Base-by-base conservation (phyloP, 2,888 invertebrate species). In the Agrotis segetum region DNA sequence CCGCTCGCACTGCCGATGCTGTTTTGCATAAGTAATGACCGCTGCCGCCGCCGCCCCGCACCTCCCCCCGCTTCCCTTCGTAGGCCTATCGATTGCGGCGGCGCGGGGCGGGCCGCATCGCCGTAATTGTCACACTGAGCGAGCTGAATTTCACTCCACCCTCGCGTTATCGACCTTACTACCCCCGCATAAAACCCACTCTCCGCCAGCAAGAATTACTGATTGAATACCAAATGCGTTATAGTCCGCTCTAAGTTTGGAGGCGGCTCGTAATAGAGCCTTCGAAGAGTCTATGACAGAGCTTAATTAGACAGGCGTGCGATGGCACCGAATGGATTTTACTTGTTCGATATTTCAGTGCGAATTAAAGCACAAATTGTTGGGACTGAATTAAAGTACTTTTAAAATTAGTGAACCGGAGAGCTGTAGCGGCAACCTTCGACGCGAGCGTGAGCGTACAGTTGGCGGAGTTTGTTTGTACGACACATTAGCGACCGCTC, bases 51-150 rank as follows among this genome's bases (percentile, higher is more conserved):
- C 85, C 84, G 76, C 85, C 80, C 93, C 93, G 81, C 86, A 17
- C 71, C 47, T 1, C 91, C 92, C 81, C 93, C 91, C 96, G 97
- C 96, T 60, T 96, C 96, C 93, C 97, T 97, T 88, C 97, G 97
- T 92, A 97, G 97, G 84, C 97, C 97, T 89, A 97, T 97, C 85
- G 97, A 97, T 94, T 97, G 97, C 93, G 97, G 95, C 93, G 97
- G 97, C 89, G 97, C 90, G 97, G 95, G 94, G 95, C 94, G 94
- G 93, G 94, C 95, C 93, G 94, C 94, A 94, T 92, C 93, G 94
- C 92, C 94, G 94, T 96, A 96, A 96, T 96, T 96, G 96, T 96
- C 96, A 96, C 96, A 95, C 93, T 91, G 93, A 95, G 92, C 92
- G 90, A 93, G 89, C 92, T 92, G 90, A 92, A 92, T 92, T 92